These are phyloP conservation scores for Notarius lentiginosus DNA, from an alignment of 2,113 vertebrate genomes.

Conservation along the genomic window DNA sequence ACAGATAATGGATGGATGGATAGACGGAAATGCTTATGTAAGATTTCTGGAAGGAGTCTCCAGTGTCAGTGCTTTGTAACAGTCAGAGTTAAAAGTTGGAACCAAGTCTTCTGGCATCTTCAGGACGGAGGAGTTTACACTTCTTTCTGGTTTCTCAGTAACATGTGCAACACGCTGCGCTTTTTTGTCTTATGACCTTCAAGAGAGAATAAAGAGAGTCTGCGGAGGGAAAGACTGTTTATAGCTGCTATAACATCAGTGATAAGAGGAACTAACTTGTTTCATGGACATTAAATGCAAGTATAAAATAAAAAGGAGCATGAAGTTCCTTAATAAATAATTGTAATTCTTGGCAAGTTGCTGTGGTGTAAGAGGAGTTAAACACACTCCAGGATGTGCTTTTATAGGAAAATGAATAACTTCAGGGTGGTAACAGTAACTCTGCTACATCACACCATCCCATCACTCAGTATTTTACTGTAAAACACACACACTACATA, in stretches of 20 bases:
- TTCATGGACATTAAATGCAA: not conserved
- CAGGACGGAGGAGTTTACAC: not conserved
- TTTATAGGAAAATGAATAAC: not conserved
- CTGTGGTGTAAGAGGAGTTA: not conserved
- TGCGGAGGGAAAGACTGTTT: not conserved
- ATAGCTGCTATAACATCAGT: too few species aligned
- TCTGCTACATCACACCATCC: not conserved
- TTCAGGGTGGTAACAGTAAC: not conserved
- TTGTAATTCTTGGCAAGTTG: too few species aligned
- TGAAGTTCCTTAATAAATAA: not conserved
- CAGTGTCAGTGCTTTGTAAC: too few species aligned
- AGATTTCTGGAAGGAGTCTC: too few species aligned
- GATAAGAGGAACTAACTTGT: not conserved
- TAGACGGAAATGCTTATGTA: too few species aligned
- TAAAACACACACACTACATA: not conserved
- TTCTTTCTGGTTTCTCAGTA: not conserved
- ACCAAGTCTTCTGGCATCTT: too few species aligned
- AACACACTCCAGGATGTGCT: not conserved
- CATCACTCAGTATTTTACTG: not conserved
- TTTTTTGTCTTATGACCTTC: not conserved
- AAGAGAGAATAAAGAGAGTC: not conserved
- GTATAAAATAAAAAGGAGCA: too few species aligned
- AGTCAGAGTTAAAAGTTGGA: too few species aligned
- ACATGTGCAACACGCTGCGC: not conserved
- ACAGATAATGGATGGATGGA: too few species aligned